Conservation (phyloP, 2,797 vertebrate species). For the Helarctos malayanus region DNA sequence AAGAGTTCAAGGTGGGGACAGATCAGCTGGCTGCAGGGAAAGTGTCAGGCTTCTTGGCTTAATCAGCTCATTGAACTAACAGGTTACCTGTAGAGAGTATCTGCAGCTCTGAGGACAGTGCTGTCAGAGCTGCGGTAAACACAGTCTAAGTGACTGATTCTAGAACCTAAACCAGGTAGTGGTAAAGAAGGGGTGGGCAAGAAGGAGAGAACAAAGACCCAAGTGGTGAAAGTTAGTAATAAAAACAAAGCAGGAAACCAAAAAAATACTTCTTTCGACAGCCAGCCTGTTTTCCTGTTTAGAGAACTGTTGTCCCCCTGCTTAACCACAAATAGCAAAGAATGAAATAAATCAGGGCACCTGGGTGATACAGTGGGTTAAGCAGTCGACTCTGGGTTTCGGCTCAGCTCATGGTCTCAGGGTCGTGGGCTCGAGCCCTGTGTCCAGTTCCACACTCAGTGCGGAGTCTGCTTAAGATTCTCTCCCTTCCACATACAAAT, state of each 20-base stretch:
- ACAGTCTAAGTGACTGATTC: neutral
- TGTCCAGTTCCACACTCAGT: neutral
- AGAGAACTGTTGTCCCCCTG: neutral
- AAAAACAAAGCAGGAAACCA: conserved; percentile 41
- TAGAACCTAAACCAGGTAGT: neutral
- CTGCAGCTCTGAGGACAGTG: neutral
- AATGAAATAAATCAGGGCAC: neutral
- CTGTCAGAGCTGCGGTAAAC: neutral
- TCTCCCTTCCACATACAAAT: neutral
- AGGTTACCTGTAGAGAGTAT: neutral
- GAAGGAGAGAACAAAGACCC: neutral
- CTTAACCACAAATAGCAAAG: conserved; percentile 43
- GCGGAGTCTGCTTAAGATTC: neutral
- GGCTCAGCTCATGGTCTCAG: neutral
- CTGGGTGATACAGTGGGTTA: neutral
- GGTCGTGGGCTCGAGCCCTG: neutral
- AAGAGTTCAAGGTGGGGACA: neutral
- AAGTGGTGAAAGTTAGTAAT: neutral
- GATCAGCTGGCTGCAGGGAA: neutral
- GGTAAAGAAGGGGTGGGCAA: neutral
- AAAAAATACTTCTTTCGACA: neutral
- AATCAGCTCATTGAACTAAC: neutral
- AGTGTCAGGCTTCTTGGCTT: neutral
- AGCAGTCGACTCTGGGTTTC: neutral
- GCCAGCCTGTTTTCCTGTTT: conserved; percentile 51